These are phyloP conservation scores for Hippolais icterina DNA, from an alignment of 2,113 vertebrate genomes.

Conservation along the genomic window DNA sequence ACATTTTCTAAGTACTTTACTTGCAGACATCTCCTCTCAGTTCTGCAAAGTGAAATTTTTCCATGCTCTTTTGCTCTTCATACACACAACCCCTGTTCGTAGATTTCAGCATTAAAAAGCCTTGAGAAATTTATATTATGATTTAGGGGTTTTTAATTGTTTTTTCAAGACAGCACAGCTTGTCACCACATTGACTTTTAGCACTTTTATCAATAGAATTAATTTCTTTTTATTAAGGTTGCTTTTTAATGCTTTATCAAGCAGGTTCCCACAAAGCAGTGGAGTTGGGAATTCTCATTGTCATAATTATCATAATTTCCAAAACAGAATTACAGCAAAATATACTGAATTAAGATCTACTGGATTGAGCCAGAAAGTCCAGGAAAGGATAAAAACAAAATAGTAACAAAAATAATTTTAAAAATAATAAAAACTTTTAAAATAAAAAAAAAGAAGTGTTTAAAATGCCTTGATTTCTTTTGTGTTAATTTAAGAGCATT, in stretches of 20 bases:
- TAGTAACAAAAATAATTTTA: not conserved
- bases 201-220: not conserved
- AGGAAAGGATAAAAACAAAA: not conserved
- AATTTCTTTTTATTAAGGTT: not conserved
- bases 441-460: not conserved
- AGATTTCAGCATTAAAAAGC: not conserved
- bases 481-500: not conserved
- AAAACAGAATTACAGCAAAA: not conserved
- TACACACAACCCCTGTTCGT: not conserved
- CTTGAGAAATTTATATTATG: not conserved
- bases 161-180: not conserved
- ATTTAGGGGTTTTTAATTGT: not conserved
- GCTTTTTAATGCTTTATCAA: not conserved
- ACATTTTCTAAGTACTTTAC: not conserved
- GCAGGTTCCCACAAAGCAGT: not conserved
- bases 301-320: not conserved
- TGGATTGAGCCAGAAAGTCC: not conserved
- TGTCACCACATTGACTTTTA: not conserved
- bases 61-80: not conserved
- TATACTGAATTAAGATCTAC: not conserved
- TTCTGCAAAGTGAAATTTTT: not conserved
- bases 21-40: not conserved
- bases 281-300: not conserved
- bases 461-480: not conserved
- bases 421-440: not conserved